Evolutionary conservation across 2,888 invertebrate species (phyloP), one percentile per base, ranked within the genome.

Genomic region (Drosophila subsilvestris): DNA sequence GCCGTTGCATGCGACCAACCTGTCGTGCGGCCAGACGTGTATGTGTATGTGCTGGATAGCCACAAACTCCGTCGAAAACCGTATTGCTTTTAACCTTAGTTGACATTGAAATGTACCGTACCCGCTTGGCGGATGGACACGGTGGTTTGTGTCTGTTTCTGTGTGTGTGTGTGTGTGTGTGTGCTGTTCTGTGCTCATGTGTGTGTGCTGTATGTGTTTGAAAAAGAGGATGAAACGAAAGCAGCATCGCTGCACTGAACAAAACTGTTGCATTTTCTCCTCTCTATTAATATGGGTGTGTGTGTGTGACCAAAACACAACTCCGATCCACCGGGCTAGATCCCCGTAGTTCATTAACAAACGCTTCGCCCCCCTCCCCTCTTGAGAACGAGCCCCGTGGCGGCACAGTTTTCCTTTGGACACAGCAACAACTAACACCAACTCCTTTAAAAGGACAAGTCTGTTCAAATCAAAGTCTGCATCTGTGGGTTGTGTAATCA

Each of bases 51-150:
- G 66, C 61, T 43, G 42, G 42, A 25, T 27, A 58, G 55, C 50
- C 49, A 57, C 50, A 43, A 83, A 82, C 82, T 78, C 63, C 71
- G 56, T 59, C 61, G 53, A 51, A 75, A 75, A 68, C 61, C 57
- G 83, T 79, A 83, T 85, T 85, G 79, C 83, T 86, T 84, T 89
- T 91, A 91, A 91, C 91, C 91, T 91, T 91, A 90, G 90, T 88
- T 91, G 91, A 91, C 91, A 91, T 91, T 91, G 91, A 91, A 91
- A 87, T 81, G 83, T 83, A 83, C 84, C 83, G 83, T 83, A 83
- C 84, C 83, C 83, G 84, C 83, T 84, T 80, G 58, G 66, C 54
- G 54, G 44, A 61, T 65, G 71, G 45, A 48, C 60, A 54, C 45
- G 54, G 17, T 54, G 49, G 49, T 63, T 55, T 63, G 65, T 65